Conservation (phyloP, 2,888 invertebrate genomes). For the Chrysolina oricalcia region DNA sequence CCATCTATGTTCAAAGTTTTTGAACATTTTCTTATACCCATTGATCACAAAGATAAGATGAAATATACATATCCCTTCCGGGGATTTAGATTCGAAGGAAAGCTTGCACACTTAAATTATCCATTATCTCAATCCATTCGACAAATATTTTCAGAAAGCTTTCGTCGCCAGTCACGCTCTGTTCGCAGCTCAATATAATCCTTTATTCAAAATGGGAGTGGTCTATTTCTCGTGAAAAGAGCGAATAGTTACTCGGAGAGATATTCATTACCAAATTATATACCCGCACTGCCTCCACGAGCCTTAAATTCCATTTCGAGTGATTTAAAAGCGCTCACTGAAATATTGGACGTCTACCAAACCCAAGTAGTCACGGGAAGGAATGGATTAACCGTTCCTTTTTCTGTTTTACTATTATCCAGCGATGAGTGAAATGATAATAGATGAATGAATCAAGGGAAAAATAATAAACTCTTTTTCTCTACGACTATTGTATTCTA, state of each 20-base stretch:
- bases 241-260: slow-evolving; percentile 29
- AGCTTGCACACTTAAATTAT: slow-evolving; percentile 17
- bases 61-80: slow-evolving; percentile 12
- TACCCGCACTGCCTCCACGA: slow-evolving; percentile 39
- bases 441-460: no score
- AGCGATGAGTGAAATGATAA: not conserved
- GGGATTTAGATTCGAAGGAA: not conserved
- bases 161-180: slow-evolving; percentile 10
- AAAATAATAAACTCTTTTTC: no score
- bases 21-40: not conserved
- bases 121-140: slow-evolving; percentile 19
- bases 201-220: slow-evolving; percentile 13
- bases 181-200: not conserved
- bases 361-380: slow-evolving; percentile 23
- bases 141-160: slow-evolving; percentile 19
- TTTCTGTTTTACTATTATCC: not conserved
- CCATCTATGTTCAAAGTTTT: not conserved
- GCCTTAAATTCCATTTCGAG: slow-evolving; percentile 33
- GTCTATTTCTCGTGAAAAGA: slow-evolving; percentile 3
- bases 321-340: slow-evolving; percentile 38
- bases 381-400: not conserved
- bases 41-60: slow-evolving; percentile 9
- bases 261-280: slow-evolving; percentile 44
- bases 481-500: no score
- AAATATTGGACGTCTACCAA: slow-evolving; percentile 43